Percentiles rank a stretch among this genome's conserved stretches.
phyloP scores from a whole-genome alignment of 2,113 vertebrate genomes.

The Tetrao urogallus region DNA sequence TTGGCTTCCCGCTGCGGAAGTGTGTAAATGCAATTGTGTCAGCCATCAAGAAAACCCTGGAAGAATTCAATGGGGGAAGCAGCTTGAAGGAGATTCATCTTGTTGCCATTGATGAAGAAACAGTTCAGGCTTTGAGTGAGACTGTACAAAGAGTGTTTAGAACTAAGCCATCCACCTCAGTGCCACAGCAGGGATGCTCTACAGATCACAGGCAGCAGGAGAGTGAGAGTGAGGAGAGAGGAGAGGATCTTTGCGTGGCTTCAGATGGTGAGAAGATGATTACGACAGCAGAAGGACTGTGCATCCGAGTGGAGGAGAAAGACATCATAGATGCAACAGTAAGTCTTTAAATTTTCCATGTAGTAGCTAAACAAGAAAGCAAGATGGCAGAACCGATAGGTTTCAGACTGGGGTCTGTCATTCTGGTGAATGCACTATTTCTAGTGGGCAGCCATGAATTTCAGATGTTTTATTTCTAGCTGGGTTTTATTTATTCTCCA shows the following conservation, averaged over 20 bases:
- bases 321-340: slow-evolving; percentile 80
- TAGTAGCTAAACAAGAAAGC: neutral
- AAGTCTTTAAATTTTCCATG: slow-evolving; percentile 15
- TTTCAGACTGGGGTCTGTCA: neutral
- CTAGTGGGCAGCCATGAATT: neutral
- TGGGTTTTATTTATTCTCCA: neutral
- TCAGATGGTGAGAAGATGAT: neutral
- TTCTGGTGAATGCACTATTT: neutral
- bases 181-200: rapidly evolving
- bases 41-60: slow-evolving; percentile 78
- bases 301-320: slow-evolving; percentile 73
- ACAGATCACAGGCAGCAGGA: neutral
- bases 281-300: slow-evolving; percentile 79
- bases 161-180: rapidly evolving
- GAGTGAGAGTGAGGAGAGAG: neutral
- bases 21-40: slow-evolving; percentile 76
- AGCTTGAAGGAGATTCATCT: slow-evolving; percentile 81
- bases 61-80: neutral
- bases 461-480: neutral
- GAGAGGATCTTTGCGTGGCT: neutral
- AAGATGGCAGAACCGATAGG: neutral
- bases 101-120: slow-evolving; percentile 71
- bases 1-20: slow-evolving; percentile 75
- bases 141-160: slow-evolving; percentile 70
- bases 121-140: slow-evolving; percentile 61